phyloP scores from a whole-genome alignment of 2,113 vertebrate genomes.

The Thymallus thymallus region DNA sequence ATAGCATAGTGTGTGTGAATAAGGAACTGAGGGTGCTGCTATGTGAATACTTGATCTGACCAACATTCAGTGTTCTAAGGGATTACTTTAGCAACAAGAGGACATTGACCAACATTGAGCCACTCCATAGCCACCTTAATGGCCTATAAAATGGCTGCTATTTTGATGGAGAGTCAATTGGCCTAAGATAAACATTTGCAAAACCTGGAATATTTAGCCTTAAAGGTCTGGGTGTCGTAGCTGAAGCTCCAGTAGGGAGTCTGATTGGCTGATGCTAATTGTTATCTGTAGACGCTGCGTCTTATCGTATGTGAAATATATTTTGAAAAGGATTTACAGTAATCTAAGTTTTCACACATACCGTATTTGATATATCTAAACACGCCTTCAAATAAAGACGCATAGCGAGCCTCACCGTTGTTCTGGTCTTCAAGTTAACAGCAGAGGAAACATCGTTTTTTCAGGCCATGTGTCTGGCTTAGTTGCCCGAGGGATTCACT shows the following conservation, averaged over 20 bases:
- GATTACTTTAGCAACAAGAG: background rate
- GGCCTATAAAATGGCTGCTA: background rate
- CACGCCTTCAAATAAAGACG: background rate
- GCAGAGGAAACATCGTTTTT: background rate
- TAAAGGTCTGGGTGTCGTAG: no score
- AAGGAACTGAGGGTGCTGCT: background rate
- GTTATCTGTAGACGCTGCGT: background rate
- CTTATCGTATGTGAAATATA: background rate
- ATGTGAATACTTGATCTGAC: background rate
- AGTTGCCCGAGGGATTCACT: background rate
- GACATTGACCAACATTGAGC: background rate
- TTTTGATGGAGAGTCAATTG: conserved; percentile 3
- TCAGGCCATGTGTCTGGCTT: background rate
- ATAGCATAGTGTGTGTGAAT: background rate
- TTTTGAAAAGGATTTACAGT: background rate
- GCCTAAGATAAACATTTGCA: background rate
- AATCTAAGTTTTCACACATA: background rate
- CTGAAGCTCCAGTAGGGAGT: no score
- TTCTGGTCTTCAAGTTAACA: background rate
- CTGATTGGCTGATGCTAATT: background rate
- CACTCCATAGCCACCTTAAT: background rate
- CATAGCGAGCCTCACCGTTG: background rate
- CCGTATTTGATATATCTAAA: background rate
- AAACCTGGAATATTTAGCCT: no score
- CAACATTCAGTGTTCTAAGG: background rate